Evolutionary conservation across 1,140 invertebrate genomes (phyloP).

Genomic region (Trichogramma pretiosum): DNA sequence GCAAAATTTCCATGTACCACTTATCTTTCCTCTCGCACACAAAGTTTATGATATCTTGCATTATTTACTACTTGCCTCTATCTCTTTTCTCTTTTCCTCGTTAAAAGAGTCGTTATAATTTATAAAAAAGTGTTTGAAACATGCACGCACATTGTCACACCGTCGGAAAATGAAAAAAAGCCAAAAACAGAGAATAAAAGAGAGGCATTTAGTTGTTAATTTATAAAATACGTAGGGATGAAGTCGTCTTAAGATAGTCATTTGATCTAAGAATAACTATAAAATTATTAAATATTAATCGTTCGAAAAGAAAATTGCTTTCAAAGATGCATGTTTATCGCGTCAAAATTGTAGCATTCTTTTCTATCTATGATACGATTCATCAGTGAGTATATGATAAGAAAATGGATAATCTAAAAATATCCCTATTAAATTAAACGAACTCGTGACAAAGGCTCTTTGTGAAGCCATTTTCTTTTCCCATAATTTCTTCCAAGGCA

Average conservation of each 20-base stretch:
- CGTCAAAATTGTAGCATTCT: background rate
- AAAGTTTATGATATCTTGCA: background rate
- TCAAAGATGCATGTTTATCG: background rate
- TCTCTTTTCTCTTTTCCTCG: constrained; percentile 13
- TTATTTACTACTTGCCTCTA: constrained; percentile 4
- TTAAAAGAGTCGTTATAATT: too few relatives aligned
- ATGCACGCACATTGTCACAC: constrained; percentile 9
- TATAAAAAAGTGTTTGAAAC: too few relatives aligned
- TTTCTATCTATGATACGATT: too few relatives aligned
- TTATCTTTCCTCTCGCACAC: background rate
- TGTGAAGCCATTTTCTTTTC: constrained; percentile 3
- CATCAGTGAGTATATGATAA: too few relatives aligned
- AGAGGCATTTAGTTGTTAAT: constrained; percentile 1
- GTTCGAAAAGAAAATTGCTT: constrained; percentile 4
- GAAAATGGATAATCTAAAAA: too few relatives aligned
- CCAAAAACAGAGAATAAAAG: constrained; percentile 6
- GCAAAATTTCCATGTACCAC: too few relatives aligned
- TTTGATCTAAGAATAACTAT: too few relatives aligned
- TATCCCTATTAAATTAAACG: too few relatives aligned
- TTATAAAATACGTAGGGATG: too few relatives aligned
- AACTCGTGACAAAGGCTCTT: background rate
- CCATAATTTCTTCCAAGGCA: background rate
- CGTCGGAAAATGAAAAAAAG: constrained; percentile 11
- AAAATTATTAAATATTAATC: background rate
- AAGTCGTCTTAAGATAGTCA: too few relatives aligned